Percentiles rank a stretch among this genome's conserved stretches.
Evolutionary conservation across 2,113 vertebrate genomes (phyloP).

Genomic region (Cairina moschata): DNA sequence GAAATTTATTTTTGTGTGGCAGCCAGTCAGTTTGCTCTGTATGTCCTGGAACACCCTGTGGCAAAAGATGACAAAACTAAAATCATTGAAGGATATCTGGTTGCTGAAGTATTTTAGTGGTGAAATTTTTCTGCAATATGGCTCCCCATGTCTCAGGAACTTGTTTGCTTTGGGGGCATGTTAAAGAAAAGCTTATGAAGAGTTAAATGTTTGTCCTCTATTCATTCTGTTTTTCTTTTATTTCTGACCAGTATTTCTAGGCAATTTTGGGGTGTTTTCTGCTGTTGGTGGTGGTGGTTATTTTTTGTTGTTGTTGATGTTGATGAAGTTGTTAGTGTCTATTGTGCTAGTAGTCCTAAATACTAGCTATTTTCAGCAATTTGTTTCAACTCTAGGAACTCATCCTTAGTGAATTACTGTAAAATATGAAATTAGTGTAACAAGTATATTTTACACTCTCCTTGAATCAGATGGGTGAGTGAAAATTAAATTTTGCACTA

Average conservation of each 20-base stretch:
- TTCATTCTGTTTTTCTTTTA: background rate
- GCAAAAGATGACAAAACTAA: background rate
- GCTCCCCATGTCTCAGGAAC: background rate
- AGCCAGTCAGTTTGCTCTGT: background rate
- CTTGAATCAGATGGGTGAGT: background rate
- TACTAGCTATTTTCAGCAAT: background rate
- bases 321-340: background rate
- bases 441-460: slow-evolving; percentile 48
- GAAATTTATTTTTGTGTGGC: background rate
- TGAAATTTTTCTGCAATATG: background rate
- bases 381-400: slow-evolving; percentile 37
- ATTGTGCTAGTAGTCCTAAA: background rate
- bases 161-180: background rate
- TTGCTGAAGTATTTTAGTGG: background rate
- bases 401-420: slow-evolving; percentile 28
- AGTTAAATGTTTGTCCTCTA: background rate
- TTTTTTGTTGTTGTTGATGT: background rate
- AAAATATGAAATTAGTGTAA: slow-evolving; percentile 12
- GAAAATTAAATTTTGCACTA: slow-evolving; percentile 51
- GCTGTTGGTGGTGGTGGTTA: too few species aligned
- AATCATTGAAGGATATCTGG: background rate
- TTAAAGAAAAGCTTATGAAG: background rate
- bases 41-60: background rate
- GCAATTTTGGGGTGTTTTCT: too few species aligned
- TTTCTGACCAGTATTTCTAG: background rate